Base-by-base conservation (phyloP, 2,888 invertebrate species). In the Agrochola lychnidis region DNA sequence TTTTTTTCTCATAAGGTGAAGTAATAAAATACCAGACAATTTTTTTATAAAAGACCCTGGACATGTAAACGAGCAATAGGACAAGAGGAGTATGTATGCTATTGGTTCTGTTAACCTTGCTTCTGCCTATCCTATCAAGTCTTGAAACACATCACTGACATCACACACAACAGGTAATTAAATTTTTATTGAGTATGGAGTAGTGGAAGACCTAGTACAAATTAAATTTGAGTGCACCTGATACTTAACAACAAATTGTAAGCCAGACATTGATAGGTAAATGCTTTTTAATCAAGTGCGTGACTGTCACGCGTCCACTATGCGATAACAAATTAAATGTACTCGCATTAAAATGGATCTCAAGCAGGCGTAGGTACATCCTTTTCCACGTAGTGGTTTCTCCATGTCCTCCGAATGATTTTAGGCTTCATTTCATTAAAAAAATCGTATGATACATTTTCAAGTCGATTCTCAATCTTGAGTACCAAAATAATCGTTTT, bases 221-320 rank as follows among this genome's bases (percentile, higher is more conserved):
- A 76, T 62, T 53, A 64, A 42, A 67, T 67, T 51, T 57, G 30
- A 74, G 25, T 73, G 71, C 62, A 56, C 70, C 62, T 69, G 78
- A 64, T 75, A 62, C 69, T 64, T 72, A 40, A 59, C 69, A 83
- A 81, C 75, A 79, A 67, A 81, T 51, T 72, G 66, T 76, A 59
- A 73, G 70, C 45, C 71, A 73, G 71, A 79, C 87, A 83, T 87
- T 86, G 81, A 83, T 85, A 84, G 79, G 79, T 86, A 89, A 90
- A 90, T 86, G 83, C 82, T 88, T 88, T 90, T 88, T 90, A 89
- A 90, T 90, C 89, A 90, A 86, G 89, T 87, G 87, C 86, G 68
- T 72, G 79, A 66, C 68, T 78, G 85, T 88, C 84, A 88, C 88
- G 86, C 88, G 88, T 79, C 67, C 45, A 82, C 70, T 67, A 73